phyloP scores from a whole-genome alignment of 2,797 vertebrate genomes.

The Lateolabrax maculatus region DNA sequence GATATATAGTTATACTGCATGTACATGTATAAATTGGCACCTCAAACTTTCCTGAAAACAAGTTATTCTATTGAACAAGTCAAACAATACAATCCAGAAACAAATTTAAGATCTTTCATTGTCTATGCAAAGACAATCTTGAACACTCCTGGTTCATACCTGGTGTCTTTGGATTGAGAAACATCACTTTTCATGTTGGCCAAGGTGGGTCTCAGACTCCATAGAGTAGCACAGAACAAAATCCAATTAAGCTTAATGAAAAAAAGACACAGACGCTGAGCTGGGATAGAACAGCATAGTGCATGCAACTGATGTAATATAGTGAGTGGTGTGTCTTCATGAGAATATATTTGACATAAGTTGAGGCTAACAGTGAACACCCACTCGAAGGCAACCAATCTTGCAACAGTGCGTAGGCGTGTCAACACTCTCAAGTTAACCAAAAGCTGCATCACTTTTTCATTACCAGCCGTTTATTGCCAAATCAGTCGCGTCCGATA shows the following conservation, averaged over 20 bases:
- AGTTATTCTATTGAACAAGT: background rate
- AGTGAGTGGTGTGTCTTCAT: background rate
- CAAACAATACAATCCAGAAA: background rate
- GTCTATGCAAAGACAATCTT: background rate
- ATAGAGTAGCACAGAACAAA: slow-evolving; percentile 81
- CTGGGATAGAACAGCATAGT: background rate
- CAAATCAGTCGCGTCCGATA: background rate
- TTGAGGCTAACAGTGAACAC: background rate
- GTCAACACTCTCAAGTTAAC: background rate
- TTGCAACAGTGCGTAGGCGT: background rate
- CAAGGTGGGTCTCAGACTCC: slow-evolving; percentile 80
- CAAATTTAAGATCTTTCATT: background rate
- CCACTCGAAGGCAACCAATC: background rate
- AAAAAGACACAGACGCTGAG: slow-evolving; percentile 3
- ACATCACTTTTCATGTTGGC: slow-evolving; percentile 81
- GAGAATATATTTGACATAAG: background rate
- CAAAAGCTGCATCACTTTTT: background rate
- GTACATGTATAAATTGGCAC: background rate
- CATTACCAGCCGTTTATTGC: too few species aligned
- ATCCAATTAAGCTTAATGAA: slow-evolving; percentile 43
- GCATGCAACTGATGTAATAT: background rate
- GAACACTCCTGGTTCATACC: slow-evolving; percentile 24
- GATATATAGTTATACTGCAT: background rate
- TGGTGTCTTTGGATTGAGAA: slow-evolving; percentile 81
- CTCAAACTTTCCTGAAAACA: background rate